phyloP scores from a whole-genome alignment of 2,888 invertebrate species.

The Alviniconcha strummeri region DNA sequence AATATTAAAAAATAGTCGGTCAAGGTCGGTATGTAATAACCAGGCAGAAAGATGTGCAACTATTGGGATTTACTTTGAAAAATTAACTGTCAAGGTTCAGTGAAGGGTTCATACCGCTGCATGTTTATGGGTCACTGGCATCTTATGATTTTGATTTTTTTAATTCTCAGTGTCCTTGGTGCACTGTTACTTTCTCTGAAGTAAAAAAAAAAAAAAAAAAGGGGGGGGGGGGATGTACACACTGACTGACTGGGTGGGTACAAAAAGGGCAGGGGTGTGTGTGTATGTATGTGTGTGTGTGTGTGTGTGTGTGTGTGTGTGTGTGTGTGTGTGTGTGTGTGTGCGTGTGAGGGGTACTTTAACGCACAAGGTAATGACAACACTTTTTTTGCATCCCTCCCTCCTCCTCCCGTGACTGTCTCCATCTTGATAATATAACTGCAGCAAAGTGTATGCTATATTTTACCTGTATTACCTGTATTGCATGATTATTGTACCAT shows the following conservation, averaged over 20 bases:
- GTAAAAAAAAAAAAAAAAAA: no score
- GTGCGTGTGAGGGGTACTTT: neutral
- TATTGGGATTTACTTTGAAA: no score
- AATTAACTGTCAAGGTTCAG: no score
- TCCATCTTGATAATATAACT: neutral
- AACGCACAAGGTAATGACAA: neutral
- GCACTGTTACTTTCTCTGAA: neutral
- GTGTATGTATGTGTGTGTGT: neutral
- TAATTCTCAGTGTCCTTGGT: no score
- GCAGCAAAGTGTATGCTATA: no score
- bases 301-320: slow-evolving; percentile 9
- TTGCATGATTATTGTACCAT: no score
- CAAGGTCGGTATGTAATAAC: no score
- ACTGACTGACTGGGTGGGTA: neutral
- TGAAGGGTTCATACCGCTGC: neutral
- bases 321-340: neutral
- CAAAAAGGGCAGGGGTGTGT: neutral
- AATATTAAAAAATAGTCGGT: no score
- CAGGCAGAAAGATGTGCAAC: no score
- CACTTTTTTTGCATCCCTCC: neutral
- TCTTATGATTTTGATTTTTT: neutral
- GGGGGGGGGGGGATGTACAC: neutral
- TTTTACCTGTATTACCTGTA: no score
- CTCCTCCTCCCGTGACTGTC: neutral
- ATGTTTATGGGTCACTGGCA: neutral